Evolutionary conservation across 2,888 invertebrate genomes (phyloP).

Genomic region (Stenurella melanura): DNA sequence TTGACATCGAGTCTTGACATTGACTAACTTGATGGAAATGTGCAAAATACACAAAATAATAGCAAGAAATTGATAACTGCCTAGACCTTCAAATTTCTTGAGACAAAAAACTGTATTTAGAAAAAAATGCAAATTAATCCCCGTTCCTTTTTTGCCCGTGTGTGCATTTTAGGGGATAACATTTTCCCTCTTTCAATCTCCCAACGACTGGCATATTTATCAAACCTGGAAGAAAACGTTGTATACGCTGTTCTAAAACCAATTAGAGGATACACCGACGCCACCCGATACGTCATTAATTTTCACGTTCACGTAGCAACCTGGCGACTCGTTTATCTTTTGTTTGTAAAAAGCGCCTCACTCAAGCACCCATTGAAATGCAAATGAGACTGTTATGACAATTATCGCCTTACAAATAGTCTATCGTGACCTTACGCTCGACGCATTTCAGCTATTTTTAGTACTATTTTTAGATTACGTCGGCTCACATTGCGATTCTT

Average conservation of each 20-base stretch:
- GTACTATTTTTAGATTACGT: conserved; percentile 60
- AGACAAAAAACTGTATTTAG: too few relatives aligned
- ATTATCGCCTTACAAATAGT: conserved; percentile 64
- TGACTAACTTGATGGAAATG: too few relatives aligned
- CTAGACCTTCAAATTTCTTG: too few relatives aligned
- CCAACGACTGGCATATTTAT: neutral
- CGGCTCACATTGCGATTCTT: conserved; percentile 52
- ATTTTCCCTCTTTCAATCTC: too few relatives aligned
- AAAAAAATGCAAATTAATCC: too few relatives aligned
- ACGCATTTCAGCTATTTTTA: conserved; percentile 57
- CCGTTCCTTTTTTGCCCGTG: too few relatives aligned
- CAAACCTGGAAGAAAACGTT: neutral
- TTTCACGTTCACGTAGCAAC: conserved; percentile 44
- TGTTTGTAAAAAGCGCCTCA: conserved; percentile 45
- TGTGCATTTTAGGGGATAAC: too few relatives aligned
- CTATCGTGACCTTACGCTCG: conserved; percentile 59
- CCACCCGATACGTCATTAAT: conserved; percentile 43
- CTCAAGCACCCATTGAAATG: conserved; percentile 60
- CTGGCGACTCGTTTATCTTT: conserved; percentile 42
- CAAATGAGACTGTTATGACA: conserved; percentile 64
- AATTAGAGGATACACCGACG: conserved; percentile 47
- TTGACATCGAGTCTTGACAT: too few relatives aligned
- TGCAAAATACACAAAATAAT: too few relatives aligned
- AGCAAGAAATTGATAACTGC: too few relatives aligned
- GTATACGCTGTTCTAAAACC: conserved; percentile 38